A percentile compares a stretch with the other conserved stretches of the same genome.
These are phyloP conservation scores for Tetrax tetrax DNA, from an alignment of 2,113 vertebrate species.

Conservation along the genomic window DNA sequence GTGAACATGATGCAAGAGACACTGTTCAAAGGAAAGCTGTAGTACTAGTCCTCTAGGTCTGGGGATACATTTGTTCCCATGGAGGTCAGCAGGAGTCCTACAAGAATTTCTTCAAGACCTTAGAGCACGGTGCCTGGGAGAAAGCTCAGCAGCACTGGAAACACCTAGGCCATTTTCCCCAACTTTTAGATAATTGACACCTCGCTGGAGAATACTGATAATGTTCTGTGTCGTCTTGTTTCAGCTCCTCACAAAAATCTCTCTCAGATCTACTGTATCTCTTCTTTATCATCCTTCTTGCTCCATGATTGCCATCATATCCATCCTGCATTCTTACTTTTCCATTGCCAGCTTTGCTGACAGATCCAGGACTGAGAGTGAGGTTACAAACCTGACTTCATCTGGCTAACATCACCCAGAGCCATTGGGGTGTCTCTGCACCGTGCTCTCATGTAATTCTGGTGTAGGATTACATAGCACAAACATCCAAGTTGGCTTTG, in stretches of 20 bases:
- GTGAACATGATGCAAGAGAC: background rate
- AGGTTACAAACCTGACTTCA: background rate
- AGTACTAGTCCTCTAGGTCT: background rate
- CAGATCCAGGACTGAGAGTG: background rate
- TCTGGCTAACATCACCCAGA: background rate
- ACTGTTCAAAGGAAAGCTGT: background rate
- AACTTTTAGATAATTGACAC: background rate
- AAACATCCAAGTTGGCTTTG: background rate
- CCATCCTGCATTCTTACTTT: background rate
- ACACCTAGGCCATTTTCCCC: background rate
- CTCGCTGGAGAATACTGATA: background rate
- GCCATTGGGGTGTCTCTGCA: background rate
- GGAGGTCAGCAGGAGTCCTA: background rate
- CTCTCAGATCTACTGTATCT: background rate
- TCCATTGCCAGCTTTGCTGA: background rate
- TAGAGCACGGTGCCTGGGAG: rapidly evolving
- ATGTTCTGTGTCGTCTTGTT: background rate
- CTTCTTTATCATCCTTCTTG: background rate
- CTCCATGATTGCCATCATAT: background rate
- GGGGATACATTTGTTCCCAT: background rate
- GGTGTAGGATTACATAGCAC: background rate
- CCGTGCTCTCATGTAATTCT: background rate
- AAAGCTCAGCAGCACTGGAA: background rate
- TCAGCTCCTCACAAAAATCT: background rate
- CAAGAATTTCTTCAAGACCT: background rate